These are phyloP conservation scores for Lacanobia oleracea DNA, from an alignment of 2,888 invertebrate genomes.

Conservation along the genomic window DNA sequence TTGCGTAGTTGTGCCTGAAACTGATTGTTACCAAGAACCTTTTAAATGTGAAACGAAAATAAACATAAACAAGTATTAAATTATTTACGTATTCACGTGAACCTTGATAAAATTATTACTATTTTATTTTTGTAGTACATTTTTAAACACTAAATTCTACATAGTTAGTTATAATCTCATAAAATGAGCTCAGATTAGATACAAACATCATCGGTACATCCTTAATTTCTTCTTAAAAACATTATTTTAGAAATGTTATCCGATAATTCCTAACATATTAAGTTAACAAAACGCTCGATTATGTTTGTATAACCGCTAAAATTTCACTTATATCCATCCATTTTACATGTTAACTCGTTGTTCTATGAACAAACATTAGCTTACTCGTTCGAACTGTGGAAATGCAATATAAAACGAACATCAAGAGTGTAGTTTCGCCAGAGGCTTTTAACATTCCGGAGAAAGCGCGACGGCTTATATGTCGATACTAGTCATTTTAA, in stretches of 20 bases:
- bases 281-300: conserved; percentile 22
- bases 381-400: conserved; percentile 54
- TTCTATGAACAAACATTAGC: conserved; percentile 65
- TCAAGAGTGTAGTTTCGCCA: conserved; percentile 64
- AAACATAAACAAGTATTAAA: not conserved
- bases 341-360: conserved; percentile 50
- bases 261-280: conserved; percentile 24
- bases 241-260: conserved; percentile 6
- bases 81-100: not conserved
- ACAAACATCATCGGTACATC: not conserved
- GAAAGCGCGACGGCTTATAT: conserved; percentile 60
- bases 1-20: conserved; percentile 12
- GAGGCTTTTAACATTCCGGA: conserved; percentile 72
- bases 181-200: not conserved
- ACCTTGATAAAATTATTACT: not conserved
- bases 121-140: not conserved
- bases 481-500: conserved; percentile 62
- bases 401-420: conserved; percentile 68
- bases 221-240: not conserved
- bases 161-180: not conserved
- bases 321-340: conserved; percentile 35
- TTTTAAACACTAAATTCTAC: not conserved
- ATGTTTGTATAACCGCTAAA: conserved; percentile 28
- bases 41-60: conserved; percentile 14
- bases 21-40: conserved; percentile 24